Percentiles rank a stretch among this genome's conserved stretches.
Evolutionary conservation across 2,888 invertebrate genomes (phyloP).

Genomic region (Cremastobaeus sp.): DNA sequence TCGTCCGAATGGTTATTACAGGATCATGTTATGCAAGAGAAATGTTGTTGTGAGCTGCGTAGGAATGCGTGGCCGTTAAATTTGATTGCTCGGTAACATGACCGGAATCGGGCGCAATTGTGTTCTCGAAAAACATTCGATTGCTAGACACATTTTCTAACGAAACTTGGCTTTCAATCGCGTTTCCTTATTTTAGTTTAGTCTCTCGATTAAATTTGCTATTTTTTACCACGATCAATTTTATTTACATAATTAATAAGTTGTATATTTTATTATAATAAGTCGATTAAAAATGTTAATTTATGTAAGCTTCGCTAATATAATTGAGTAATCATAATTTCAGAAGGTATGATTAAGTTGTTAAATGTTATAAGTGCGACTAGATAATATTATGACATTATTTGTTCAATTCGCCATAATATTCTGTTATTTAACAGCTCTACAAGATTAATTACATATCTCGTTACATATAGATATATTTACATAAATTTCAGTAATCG

Average conservation of each 20-base stretch:
- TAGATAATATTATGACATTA: constrained; percentile 27
- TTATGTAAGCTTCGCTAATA: constrained; percentile 28
- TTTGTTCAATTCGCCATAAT: constrained; percentile 1
- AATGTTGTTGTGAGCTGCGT: constrained; percentile 36
- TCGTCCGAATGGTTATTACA: constrained; percentile 47
- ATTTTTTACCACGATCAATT: neutral
- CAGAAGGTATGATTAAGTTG: constrained; percentile 30
- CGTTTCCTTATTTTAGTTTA: too few relatives aligned
- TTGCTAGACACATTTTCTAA: neutral
- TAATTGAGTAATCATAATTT: constrained; percentile 32
- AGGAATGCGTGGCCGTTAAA: constrained; percentile 47
- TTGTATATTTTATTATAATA: constrained; percentile 14
- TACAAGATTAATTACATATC: too few relatives aligned
- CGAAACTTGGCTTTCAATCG: too few relatives aligned
- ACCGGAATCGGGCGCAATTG: constrained; percentile 20
- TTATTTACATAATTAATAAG: neutral
- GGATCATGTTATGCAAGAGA: constrained; percentile 51
- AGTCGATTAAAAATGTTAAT: constrained; percentile 34
- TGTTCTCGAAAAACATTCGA: neutral
- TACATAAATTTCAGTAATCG: too few relatives aligned
- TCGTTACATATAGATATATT: too few relatives aligned
- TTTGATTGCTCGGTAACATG: constrained; percentile 43
- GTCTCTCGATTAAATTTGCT: neutral
- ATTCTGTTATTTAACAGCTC: neutral
- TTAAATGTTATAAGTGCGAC: constrained; percentile 23